Evolutionary conservation across 2,888 invertebrate genomes (phyloP), one percentile per base, ranked within the genome.

Genomic region (Agonopterix alstromeriana): DNA sequence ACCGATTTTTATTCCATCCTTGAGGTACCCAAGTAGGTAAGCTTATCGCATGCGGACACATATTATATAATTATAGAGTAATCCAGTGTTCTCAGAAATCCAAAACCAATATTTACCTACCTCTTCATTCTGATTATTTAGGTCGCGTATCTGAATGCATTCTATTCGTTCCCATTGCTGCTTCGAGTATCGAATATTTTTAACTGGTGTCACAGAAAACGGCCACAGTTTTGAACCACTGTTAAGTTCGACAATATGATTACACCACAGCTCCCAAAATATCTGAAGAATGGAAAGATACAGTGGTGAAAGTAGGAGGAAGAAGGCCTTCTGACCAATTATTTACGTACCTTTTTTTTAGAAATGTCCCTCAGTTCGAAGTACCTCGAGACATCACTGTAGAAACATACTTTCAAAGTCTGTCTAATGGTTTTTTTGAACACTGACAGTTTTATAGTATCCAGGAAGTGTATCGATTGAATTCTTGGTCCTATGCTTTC

Each of bases 361-460:
- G 89, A 75, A 56, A 90, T 88, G 1, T 91, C 91, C 0, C 92
- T 92, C 52, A 94, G 82, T 73, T 94, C 94, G 70, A 93, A 94
- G 75, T 93, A 93, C 60, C 89, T 81, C 0, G 88, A 79, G 51
- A 78, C 69, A 36, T 82, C 82, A 43, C 88, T 82, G 53, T 81
- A 81, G 50, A 90, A 83, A 36, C 72, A 75, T 1, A 93, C 89
- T 74, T 93, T 93, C 53, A 94, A 76, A 0, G 91, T 88, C 64
- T 90, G 90, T 35, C 93, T 82, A 41, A 75, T 78, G 55, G 80
- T 85, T 49, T 90, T 89, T 54, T 91, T 91, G 73, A 92, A 94
- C 36, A 94, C 84, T 3, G 53, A 53, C 46, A 82, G 45, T 36
- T 61, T 64, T 5, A 27, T 27, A 27, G 27, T 27, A 27, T 27